Conservation (phyloP, 2,888 invertebrate species). For the Stenurella melanura region DNA sequence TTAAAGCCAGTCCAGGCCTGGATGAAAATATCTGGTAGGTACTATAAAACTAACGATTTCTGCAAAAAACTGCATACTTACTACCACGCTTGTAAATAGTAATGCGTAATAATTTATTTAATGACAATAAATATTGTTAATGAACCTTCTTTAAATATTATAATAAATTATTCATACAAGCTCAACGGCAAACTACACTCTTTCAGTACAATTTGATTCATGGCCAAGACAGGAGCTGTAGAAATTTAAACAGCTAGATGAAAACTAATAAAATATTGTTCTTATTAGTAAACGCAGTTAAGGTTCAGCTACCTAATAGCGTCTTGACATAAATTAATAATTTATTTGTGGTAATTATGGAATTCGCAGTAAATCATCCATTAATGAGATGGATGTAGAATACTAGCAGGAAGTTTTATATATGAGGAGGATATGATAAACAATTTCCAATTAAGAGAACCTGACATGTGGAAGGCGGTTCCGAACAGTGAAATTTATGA, state of each 20-base stretch:
- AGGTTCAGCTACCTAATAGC: neutral
- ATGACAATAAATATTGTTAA: constrained; percentile 9
- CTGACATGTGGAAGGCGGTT: neutral
- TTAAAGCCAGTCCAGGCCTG: neutral
- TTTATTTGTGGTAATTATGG: neutral
- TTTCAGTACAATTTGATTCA: constrained; percentile 8
- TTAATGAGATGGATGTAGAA: constrained; percentile 7
- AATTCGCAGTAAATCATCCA: neutral
- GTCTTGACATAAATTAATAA: neutral
- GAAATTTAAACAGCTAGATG: neutral
- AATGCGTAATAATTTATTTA: neutral
- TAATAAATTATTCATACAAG: constrained; percentile 6
- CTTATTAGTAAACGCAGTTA: neutral
- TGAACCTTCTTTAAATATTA: constrained; percentile 2
- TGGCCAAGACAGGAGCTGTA: neutral
- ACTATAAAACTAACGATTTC: neutral
- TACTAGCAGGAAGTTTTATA: neutral
- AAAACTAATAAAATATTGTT: neutral
- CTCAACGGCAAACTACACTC: neutral
- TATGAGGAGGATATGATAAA: neutral
- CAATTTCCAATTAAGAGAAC: neutral
- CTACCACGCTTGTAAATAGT: neutral
- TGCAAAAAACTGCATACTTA: constrained; percentile 1
- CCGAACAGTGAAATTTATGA: too few species aligned
- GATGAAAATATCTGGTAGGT: neutral